phyloP scores from a whole-genome alignment of 2,797 vertebrate species.

The Rhinoraja longicauda region DNA sequence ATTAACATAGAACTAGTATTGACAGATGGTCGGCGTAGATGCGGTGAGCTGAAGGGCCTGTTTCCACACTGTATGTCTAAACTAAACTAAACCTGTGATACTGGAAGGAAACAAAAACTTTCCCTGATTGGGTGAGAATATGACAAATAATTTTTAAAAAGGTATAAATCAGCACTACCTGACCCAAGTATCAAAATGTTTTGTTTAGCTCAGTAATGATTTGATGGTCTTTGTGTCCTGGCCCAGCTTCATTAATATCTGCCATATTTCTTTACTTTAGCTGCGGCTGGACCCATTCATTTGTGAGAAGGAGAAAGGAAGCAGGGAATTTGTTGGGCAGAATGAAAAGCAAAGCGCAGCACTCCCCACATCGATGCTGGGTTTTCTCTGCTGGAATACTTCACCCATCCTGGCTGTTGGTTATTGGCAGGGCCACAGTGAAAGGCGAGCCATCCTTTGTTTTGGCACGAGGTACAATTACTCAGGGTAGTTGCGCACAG shows the following conservation, averaged over 20 bases:
- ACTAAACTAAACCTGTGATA: background rate
- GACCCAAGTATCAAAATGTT: background rate
- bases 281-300: background rate
- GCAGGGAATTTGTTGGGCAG: background rate
- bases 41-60: too few relatives aligned
- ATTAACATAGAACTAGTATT: too few relatives aligned
- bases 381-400: background rate
- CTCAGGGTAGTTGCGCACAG: background rate
- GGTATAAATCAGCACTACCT: background rate
- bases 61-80: too few relatives aligned
- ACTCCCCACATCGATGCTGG: background rate
- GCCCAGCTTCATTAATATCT: background rate
- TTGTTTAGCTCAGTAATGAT: background rate
- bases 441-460: background rate
- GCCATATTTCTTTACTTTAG: background rate
- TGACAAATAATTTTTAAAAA: background rate
- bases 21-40: too few relatives aligned
- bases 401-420: background rate
- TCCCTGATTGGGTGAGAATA: background rate
- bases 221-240: background rate
- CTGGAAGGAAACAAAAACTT: background rate
- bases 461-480: background rate
- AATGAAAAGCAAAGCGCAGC: background rate
- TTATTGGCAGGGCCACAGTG: background rate
- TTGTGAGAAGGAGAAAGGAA: conserved; percentile 15